phyloP scores from a whole-genome alignment of 1,140 invertebrate species.

The Eumeta japonica region DNA sequence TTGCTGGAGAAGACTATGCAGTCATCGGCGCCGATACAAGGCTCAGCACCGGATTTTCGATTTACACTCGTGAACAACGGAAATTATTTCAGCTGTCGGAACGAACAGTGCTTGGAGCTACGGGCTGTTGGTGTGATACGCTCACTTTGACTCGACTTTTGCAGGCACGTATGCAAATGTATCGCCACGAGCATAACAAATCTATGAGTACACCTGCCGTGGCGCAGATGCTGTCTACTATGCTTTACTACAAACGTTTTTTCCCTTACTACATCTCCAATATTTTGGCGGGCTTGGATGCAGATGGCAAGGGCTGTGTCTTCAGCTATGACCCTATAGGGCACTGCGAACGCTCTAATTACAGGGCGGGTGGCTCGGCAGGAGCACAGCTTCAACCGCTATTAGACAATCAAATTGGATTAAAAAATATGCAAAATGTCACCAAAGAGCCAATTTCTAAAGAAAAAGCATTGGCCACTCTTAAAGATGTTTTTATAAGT shows the following conservation, averaged over 20 bases:
- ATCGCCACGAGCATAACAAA: slow-evolving; percentile 93
- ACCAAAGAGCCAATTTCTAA: slow-evolving; percentile 62
- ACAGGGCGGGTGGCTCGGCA: slow-evolving; percentile 81
- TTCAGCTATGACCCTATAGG: slow-evolving; percentile 98
- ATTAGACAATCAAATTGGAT: slow-evolving; percentile 87
- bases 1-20: slow-evolving; percentile 89
- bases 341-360: slow-evolving; percentile 79
- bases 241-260: slow-evolving; percentile 95
- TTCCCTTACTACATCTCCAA: slow-evolving; percentile 99
- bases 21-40: slow-evolving; percentile 89
- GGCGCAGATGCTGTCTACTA: slow-evolving; percentile 93
- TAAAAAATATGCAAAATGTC: slow-evolving; percentile 78
- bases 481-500: slow-evolving; percentile 96
- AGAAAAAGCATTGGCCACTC: slow-evolving; percentile 79
- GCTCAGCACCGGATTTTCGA: slow-evolving; percentile 86
- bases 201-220: slow-evolving; percentile 88
- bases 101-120: slow-evolving; percentile 81
- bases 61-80: slow-evolving; percentile 84
- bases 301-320: slow-evolving; percentile 87
- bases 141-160: slow-evolving; percentile 86
- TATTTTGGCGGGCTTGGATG: slow-evolving; percentile 86
- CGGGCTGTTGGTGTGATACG: slow-evolving; percentile 98
- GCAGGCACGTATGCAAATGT: slow-evolving; percentile 89
- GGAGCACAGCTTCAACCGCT: slow-evolving; percentile 79
- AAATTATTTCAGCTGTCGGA: slow-evolving; percentile 80